phyloP scores from a whole-genome alignment of 2,113 vertebrate species.

The Nannobrachium achirus region DNA sequence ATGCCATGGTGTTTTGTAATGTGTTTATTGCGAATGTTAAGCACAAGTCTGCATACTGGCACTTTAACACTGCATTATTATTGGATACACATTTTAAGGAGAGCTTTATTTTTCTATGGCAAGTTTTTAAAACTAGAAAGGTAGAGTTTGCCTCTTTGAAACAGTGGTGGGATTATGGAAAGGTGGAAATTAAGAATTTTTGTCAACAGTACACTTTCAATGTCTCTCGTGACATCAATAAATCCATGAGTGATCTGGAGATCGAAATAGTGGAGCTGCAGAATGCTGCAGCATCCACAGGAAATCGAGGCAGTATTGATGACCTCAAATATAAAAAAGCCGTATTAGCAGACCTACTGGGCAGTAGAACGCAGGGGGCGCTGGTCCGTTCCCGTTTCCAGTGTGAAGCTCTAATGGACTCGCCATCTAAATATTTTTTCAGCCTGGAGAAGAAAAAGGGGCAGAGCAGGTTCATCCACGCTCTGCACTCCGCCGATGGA shows the following conservation, averaged over 20 bases:
- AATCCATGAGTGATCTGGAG: not conserved
- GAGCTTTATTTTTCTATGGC: not conserved
- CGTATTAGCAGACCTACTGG: not conserved
- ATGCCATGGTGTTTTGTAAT: too few species aligned
- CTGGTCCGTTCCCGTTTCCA: not conserved
- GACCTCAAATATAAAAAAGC: not conserved
- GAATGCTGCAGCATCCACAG: not conserved
- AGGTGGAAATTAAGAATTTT: too few species aligned
- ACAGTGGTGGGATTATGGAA: too few species aligned
- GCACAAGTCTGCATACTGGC: not conserved
- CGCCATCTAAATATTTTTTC: not conserved
- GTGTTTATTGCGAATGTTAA: not conserved
- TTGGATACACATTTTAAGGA: not conserved
- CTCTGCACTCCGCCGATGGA: not conserved
- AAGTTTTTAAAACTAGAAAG: not conserved
- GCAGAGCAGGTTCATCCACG: not conserved
- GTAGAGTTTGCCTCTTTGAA: too few species aligned
- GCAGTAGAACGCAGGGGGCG: not conserved
- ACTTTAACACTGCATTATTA: conserved; percentile 12
- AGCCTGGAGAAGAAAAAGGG: not conserved
- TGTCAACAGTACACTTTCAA: too few species aligned
- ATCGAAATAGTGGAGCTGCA: not conserved
- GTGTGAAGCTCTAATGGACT: not conserved
- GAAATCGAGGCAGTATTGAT: not conserved
- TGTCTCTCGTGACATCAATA: too few species aligned